phyloP scores from a whole-genome alignment of 2,888 invertebrate species.

The Chrysolina haemoptera region DNA sequence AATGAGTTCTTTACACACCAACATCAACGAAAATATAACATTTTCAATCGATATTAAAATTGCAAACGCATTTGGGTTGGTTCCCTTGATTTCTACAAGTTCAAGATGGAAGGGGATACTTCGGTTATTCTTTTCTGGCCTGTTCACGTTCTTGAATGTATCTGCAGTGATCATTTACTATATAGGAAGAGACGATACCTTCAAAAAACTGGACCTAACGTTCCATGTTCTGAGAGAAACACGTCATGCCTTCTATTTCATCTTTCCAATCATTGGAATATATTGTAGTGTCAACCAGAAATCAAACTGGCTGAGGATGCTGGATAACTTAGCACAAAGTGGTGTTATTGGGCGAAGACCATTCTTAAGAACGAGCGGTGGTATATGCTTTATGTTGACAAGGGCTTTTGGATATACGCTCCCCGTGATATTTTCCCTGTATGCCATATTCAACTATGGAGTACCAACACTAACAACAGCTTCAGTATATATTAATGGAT shows the following conservation, averaged over 20 bases:
- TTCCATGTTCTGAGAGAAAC: too few relatives aligned
- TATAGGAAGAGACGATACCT: neutral
- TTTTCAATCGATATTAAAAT: neutral
- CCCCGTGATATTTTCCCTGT: too few relatives aligned
- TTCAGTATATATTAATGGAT: too few relatives aligned
- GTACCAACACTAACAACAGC: too few relatives aligned
- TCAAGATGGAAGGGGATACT: conserved; percentile 1
- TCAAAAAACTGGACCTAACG: too few relatives aligned
- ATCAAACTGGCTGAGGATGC: neutral
- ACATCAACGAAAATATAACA: neutral
- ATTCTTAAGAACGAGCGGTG: neutral
- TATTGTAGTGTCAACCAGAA: neutral
- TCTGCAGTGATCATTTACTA: neutral
- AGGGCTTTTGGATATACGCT: neutral
- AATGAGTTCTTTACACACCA: conserved; percentile 5
- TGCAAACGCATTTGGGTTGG: neutral
- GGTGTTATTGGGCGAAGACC: neutral
- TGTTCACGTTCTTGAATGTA: neutral
- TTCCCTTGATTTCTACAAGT: neutral
- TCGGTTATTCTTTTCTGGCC: neutral
- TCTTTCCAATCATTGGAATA: neutral
- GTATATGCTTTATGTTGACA: neutral
- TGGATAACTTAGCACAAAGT: neutral
- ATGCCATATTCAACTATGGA: too few relatives aligned
- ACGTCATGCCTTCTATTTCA: neutral